Conservation (phyloP, 2,888 invertebrate genomes). For the Deroplatys truncata region DNA sequence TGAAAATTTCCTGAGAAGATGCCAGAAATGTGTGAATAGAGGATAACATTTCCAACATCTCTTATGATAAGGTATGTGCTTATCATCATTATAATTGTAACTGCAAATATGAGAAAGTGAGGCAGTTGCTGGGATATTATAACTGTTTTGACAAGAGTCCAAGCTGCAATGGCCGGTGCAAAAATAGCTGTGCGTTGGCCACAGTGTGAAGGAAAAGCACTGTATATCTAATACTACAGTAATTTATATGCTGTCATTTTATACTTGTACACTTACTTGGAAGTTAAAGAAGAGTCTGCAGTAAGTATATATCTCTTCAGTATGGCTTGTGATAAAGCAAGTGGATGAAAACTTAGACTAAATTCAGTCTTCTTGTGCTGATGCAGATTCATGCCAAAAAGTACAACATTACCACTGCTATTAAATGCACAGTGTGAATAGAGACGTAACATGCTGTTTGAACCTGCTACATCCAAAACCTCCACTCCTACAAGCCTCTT, state of each 20-base stretch:
- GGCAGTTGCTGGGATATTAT: too few species aligned
- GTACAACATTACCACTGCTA: conserved; percentile 26
- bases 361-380: not conserved
- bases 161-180: too few species aligned
- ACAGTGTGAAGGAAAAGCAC: too few species aligned
- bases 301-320: conserved; percentile 17
- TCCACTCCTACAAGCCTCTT: conserved; percentile 64
- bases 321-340: not conserved
- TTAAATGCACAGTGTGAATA: conserved; percentile 64
- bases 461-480: conserved; percentile 47
- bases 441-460: conserved; percentile 45
- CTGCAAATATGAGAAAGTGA: too few species aligned
- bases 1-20: too few species aligned
- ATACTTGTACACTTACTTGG: not conserved
- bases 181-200: too few species aligned
- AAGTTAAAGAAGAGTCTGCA: not conserved
- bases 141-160: too few species aligned
- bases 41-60: too few species aligned
- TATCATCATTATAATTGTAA: too few species aligned
- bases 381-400: conserved; percentile 32
- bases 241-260: not conserved
- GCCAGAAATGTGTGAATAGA: too few species aligned
- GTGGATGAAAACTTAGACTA: not conserved
- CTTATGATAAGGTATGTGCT: too few species aligned
- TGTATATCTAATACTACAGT: too few species aligned